Evolutionary conservation across 2,113 vertebrate species (phyloP).

Genomic region (Nannospalax galili): DNA sequence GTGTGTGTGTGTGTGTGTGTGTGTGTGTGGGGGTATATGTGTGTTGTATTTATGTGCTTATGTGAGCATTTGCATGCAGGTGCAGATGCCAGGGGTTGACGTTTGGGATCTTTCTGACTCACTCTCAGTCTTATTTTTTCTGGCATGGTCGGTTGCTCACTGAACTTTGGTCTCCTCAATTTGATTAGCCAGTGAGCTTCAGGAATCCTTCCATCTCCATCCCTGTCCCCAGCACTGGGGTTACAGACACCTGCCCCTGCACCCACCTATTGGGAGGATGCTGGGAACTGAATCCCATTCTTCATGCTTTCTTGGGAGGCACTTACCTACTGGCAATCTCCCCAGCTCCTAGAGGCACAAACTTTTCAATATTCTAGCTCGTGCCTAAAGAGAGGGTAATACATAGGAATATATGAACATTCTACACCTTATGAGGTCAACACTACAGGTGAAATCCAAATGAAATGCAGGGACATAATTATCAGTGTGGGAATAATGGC

Average conservation of each 20-base stretch:
- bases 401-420: background rate
- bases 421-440: background rate
- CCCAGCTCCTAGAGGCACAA: background rate
- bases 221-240: background rate
- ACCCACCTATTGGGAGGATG: too few species aligned
- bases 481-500: background rate
- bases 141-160: too few species aligned
- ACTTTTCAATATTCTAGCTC: background rate
- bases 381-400: background rate
- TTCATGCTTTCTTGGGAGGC: background rate
- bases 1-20: background rate
- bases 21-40: background rate
- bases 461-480: background rate
- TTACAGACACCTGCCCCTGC: background rate
- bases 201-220: background rate
- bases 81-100: background rate
- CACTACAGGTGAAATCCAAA: background rate
- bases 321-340: too few species aligned
- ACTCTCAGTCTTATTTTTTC: background rate
- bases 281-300: background rate
- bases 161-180: too few species aligned
- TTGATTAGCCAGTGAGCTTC: too few species aligned
- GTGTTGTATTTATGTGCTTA: background rate
- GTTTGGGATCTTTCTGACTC: background rate
- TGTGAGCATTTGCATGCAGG: background rate